Percentiles rank a stretch among this genome's conserved stretches.
Conservation (phyloP, 2,113 vertebrate genomes). For the Pyrgilauda ruficollis region DNA sequence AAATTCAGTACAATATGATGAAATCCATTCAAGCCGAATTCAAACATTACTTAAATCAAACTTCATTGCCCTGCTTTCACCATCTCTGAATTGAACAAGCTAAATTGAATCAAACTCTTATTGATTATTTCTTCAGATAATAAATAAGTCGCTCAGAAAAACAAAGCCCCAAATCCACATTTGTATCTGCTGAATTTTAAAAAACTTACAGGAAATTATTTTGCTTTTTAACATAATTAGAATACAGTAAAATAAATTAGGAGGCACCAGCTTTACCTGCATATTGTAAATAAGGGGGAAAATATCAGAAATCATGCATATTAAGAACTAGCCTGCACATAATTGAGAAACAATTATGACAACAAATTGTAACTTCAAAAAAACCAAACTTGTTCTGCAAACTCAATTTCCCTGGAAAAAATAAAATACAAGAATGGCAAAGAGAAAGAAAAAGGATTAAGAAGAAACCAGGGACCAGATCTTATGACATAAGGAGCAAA, state of each 20-base stretch:
- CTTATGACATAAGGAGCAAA: not conserved
- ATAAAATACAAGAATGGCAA: not conserved
- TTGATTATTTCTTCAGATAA: conserved; percentile 5
- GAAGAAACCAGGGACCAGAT: not conserved
- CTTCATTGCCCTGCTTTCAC: not conserved
- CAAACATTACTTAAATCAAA: conserved; percentile 5
- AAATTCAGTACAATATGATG: not conserved
- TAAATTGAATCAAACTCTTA: not conserved
- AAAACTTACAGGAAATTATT: conserved; percentile 12
- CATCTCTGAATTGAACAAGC: not conserved
- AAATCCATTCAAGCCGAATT: not conserved
- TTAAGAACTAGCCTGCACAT: not conserved
- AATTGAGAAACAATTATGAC: not conserved
- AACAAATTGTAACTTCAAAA: not conserved
- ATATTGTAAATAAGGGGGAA: not conserved
- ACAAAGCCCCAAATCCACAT: not conserved
- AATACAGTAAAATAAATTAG: conserved; percentile 5
- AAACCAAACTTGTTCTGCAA: not conserved
- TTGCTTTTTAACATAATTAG: conserved; percentile 32
- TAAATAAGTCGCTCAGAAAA: not conserved
- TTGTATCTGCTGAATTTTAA: not conserved
- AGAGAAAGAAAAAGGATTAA: not conserved
- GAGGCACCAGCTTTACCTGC: not conserved
- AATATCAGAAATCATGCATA: not conserved
- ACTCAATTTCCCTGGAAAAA: not conserved